Evolutionary conservation across 1,140 invertebrate genomes (phyloP).

Genomic region (Eupristina koningsbergeri): DNA sequence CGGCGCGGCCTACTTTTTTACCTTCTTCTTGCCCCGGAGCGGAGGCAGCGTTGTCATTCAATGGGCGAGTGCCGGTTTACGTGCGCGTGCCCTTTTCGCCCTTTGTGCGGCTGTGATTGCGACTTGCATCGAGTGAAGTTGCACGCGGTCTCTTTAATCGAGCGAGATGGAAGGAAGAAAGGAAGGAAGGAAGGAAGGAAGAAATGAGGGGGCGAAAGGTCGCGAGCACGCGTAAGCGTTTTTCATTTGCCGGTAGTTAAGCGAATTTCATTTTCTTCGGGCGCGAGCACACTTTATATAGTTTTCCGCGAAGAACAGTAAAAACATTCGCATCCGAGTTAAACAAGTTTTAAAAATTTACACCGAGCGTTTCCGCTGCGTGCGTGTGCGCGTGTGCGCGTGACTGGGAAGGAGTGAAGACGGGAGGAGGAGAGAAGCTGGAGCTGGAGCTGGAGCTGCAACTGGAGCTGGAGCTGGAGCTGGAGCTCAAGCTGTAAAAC

Average conservation of each 20-base stretch:
- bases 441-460: too few relatives aligned
- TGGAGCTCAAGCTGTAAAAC: slow-evolving; percentile 1
- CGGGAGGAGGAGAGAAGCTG: background rate
- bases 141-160: slow-evolving; percentile 12
- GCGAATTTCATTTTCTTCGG: slow-evolving; percentile 33
- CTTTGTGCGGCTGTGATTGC: background rate
- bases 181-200: too few relatives aligned
- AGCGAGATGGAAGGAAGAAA: background rate
- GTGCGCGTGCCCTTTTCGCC: slow-evolving; percentile 47
- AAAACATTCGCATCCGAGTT: slow-evolving; percentile 37
- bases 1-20: background rate
- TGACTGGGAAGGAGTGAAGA: slow-evolving; percentile 4
- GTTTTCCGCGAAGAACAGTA: slow-evolving; percentile 38
- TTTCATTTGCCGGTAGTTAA: slow-evolving; percentile 18
- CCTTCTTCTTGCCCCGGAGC: background rate
- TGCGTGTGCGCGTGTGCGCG: slow-evolving; percentile 12
- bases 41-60: slow-evolving; percentile 62
- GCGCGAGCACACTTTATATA: slow-evolving; percentile 4
- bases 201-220: background rate
- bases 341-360: slow-evolving; percentile 48
- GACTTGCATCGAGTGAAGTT: slow-evolving; percentile 11
- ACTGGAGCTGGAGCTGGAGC: background rate
- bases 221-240: slow-evolving; percentile 12
- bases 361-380: slow-evolving; percentile 16
- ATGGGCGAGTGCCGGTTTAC: slow-evolving; percentile 64